Base-by-base conservation (phyloP, 1,140 invertebrate species). In the Ceratosolen fusciceps region DNA sequence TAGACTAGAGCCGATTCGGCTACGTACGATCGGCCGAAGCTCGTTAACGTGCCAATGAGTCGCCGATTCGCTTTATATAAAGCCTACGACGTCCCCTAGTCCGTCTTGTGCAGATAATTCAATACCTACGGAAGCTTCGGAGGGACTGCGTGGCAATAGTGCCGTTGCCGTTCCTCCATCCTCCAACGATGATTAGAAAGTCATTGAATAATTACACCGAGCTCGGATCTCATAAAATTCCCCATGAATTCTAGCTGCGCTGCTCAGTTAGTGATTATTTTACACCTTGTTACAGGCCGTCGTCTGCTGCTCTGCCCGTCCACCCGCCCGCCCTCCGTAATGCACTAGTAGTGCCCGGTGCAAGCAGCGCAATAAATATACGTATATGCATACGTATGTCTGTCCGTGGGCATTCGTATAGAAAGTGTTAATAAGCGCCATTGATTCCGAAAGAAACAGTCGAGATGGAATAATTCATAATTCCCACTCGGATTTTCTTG, bases 211-310 rank as follows among this genome's bases (percentile, higher is more conserved):
- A 34, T 60, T 60, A 60, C 10, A 3, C 0, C 1, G 12, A 16
- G 58, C 29, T 60, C 29, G 2, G 58, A 31, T 60, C 58, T 60
- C 58, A 34, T 60, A 60, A 60, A 60, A 60, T 60, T 60, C 58
- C 5, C n/a, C 26, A 24, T 60, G 58, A 31, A 60, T 60, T 60
- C 26, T 60, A 60, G 29, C 26, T 60, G 14, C 26, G 29, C 19
- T 60, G 19, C 26, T 60, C 58, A 2, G 12, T 19, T 4, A 29
- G 12, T 31, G 14, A 60, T 60, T 29, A 31, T 60, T 60, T 60
- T 60, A 60, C 58, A 60, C 58, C 26, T 60, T 60, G 29, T 60
- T 60, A 24, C 29, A 60, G 26, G 16, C 3, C 12, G 58, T 31
- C 29, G n/a, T n/a, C n/a, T n/a, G n/a, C n/a, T n/a, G n/a, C n/a